Percentiles rank a stretch among this genome's conserved stretches.
phyloP scores from a whole-genome alignment of 2,888 invertebrate genomes.

The Seira sanloemensis region DNA sequence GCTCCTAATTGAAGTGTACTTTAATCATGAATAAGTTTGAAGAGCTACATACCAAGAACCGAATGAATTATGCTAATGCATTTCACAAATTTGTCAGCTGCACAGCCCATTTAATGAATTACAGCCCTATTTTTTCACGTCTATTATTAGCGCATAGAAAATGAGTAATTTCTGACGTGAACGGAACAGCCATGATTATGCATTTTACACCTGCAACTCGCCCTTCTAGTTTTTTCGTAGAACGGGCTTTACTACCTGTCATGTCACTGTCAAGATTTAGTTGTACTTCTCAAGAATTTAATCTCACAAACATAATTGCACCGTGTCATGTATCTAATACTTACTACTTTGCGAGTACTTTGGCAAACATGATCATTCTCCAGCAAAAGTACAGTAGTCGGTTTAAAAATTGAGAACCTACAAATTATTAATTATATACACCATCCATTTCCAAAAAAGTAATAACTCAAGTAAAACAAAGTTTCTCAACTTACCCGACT shows the following conservation, averaged over 20 bases:
- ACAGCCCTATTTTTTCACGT: too few species aligned
- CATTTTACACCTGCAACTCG: background rate
- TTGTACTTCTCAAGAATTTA: background rate
- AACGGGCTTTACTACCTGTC: background rate
- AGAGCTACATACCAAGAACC: too few species aligned
- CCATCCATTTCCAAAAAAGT: background rate
- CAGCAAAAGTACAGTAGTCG: background rate
- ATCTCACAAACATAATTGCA: background rate
- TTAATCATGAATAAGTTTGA: too few species aligned
- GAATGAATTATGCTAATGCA: too few species aligned
- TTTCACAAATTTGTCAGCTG: too few species aligned
- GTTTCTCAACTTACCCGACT: slow-evolving; percentile 42
- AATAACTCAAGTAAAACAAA: background rate
- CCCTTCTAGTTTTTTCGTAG: background rate
- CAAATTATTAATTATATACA: background rate
- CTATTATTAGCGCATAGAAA: too few species aligned
- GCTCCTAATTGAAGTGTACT: too few species aligned
- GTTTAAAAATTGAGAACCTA: background rate
- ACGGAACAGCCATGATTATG: background rate
- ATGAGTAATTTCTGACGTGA: background rate
- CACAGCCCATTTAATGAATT: too few species aligned
- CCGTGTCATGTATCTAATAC: background rate
- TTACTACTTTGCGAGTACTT: too few species aligned
- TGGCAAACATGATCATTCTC: too few species aligned
- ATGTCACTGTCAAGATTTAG: background rate